A percentile compares a stretch with the other conserved stretches of the same genome.
Evolutionary conservation across 2,113 vertebrate species (phyloP).

Genomic region (Vulpes lagopus): DNA sequence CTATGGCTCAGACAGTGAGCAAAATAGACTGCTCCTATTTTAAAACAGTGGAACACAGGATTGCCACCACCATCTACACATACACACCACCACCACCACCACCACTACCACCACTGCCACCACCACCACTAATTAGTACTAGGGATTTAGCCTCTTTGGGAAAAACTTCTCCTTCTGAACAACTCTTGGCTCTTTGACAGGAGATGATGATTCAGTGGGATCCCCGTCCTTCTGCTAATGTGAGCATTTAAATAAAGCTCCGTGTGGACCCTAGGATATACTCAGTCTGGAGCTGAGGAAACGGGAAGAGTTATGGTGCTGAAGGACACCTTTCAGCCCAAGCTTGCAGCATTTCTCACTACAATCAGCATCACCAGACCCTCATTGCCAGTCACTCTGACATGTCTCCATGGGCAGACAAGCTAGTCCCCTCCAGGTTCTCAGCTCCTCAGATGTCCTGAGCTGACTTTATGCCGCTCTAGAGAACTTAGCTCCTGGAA

Average conservation of each 20-base stretch:
- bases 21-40: slow-evolving; percentile 52
- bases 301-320: neutral
- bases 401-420: neutral
- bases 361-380: neutral
- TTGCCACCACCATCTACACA: neutral
- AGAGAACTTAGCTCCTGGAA: slow-evolving; percentile 51
- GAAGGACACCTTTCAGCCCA: slow-evolving; percentile 27
- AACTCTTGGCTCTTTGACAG: slow-evolving; percentile 80
- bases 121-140: slow-evolving; percentile 55
- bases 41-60: slow-evolving; percentile 23
- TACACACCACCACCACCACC: neutral
- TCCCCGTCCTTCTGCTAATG: slow-evolving; percentile 79
- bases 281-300: slow-evolving; percentile 69
- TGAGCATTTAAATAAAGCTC: slow-evolving; percentile 71
- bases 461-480: slow-evolving; percentile 10
- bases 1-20: slow-evolving; percentile 35
- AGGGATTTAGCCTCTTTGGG: slow-evolving; percentile 75
- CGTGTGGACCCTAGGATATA: slow-evolving; percentile 64
- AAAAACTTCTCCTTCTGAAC: slow-evolving; percentile 78
- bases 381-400: neutral
- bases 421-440: neutral
- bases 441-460: neutral
- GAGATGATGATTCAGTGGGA: slow-evolving; percentile 79
- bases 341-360: neutral
- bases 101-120: neutral